Base-by-base conservation (phyloP, 2,797 vertebrate species). In the Mycteria americana region DNA sequence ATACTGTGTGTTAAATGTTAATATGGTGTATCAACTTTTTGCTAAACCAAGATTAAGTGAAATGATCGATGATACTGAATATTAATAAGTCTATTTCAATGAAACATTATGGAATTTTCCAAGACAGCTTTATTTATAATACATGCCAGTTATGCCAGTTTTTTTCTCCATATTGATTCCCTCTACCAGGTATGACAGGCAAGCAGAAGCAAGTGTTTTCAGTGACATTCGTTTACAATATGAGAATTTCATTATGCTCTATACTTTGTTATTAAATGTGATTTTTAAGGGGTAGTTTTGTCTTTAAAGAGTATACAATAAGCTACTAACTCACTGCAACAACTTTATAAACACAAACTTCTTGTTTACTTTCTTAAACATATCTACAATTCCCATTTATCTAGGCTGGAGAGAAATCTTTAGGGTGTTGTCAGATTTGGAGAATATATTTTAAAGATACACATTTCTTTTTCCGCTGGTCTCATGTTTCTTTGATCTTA, bases 111-210 rank as follows among this genome's bases (percentile, higher is more conserved):
- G 45, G 35, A 75, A 37, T 39, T 86, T 41, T 79, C 37, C 73
- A 82, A 65, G 62, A 86, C 68, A 96, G 31, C 39, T 93, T 88
- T 93, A 95, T 96, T 95, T 90, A 92, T 91, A 89, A 95, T 27
- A 76, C 41, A 88, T 75, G 83, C 48, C 84, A 88, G 50, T 64
- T 86, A 65, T 39, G 28, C 50, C 85, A 64, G 22, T 31, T 6
- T 31, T 56, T 72, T 86, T 89, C 51, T 79, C 76, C 37, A 43
- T 74, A 89, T 56, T 77, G 72, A 88, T 73, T 88, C 51, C 19
- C 62, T 89, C 75, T 51, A 31, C 16, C 7, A 72, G 30, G 13
- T 76, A 45, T 77, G 88, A 88, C 81, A 94, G 60, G 39, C 53
- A 95, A 89, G 70, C 24, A 85, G 75, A 73, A 76, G 23, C 15